Evolutionary conservation across 2,888 invertebrate genomes (phyloP).

Genomic region (Oligia strigilis): DNA sequence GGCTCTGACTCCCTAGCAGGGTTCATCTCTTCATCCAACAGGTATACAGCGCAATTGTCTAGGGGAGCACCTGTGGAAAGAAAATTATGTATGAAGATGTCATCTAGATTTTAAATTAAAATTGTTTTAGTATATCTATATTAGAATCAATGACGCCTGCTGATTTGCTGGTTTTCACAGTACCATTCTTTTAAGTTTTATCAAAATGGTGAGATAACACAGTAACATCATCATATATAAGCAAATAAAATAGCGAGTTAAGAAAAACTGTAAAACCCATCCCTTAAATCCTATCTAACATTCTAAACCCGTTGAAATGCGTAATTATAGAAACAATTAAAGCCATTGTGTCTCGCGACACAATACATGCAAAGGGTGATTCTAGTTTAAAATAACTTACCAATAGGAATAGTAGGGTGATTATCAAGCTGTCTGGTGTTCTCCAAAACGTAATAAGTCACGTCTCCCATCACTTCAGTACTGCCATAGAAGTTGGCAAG

Average conservation of each 20-base stretch:
- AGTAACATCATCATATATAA: background rate
- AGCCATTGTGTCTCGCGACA: too few species aligned
- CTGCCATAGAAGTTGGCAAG: constrained; percentile 97
- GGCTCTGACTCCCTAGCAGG: constrained; percentile 93
- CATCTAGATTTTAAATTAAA: background rate
- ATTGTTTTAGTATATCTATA: background rate
- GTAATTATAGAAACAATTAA: too few species aligned
- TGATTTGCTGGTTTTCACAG: background rate
- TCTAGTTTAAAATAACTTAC: constrained; percentile 84
- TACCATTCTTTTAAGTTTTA: background rate
- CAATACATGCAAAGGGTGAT: too few species aligned
- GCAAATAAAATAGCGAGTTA: background rate
- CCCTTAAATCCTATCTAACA: background rate
- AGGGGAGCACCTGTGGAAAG: constrained; percentile 92
- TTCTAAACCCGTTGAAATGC: too few species aligned
- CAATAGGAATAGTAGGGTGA: constrained; percentile 94
- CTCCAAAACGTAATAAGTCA: constrained; percentile 94
- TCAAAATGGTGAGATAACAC: background rate
- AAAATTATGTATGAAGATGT: background rate
- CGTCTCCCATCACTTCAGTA: constrained; percentile 97
- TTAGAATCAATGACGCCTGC: background rate
- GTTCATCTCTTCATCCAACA: constrained; percentile 94
- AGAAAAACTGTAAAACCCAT: background rate
- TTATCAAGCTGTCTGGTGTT: constrained; percentile 91
- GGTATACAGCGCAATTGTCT: constrained; percentile 95